phyloP scores from a whole-genome alignment of 2,113 vertebrate genomes.

The Aramus guarauna region DNA sequence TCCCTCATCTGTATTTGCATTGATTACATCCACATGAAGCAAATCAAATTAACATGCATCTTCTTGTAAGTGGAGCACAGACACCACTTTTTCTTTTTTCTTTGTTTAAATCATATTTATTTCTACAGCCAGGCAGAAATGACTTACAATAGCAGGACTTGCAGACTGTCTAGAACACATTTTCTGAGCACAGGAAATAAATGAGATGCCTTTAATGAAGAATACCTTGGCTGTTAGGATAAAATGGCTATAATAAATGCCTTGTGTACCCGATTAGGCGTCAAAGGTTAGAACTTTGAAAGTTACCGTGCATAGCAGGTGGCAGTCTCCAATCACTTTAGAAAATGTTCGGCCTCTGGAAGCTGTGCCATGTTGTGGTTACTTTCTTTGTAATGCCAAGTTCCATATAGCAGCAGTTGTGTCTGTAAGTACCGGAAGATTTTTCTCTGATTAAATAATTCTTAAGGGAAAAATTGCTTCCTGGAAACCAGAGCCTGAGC shows the following conservation, averaged over 20 bases:
- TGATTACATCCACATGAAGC: not conserved
- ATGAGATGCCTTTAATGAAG: not conserved
- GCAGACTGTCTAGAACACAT: not conserved
- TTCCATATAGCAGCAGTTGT: conserved; percentile 28
- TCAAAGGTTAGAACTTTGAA: not conserved
- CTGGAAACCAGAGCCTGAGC: conserved; percentile 59
- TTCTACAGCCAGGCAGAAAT: not conserved
- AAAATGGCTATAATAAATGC: not conserved
- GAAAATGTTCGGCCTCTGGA: not conserved
- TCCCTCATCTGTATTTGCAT: not conserved
- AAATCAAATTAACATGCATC: not conserved
- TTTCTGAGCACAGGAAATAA: not conserved
- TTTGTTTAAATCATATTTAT: not conserved
- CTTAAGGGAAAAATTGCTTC: conserved; percentile 59
- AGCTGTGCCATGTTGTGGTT: not conserved
- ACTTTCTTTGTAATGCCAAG: not conserved
- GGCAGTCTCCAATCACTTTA: not conserved
- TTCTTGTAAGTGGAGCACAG: not conserved
- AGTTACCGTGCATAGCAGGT: not conserved
- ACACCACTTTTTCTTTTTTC: not conserved
- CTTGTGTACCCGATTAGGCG: not conserved
- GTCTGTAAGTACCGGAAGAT: conserved; percentile 44
- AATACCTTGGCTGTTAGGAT: not conserved
- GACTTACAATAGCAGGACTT: not conserved
- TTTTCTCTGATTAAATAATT: conserved; percentile 63